These are phyloP conservation scores for Steinernema scapterisci DNA, from an alignment of 2,888 invertebrate genomes.

Conservation along the genomic window DNA sequence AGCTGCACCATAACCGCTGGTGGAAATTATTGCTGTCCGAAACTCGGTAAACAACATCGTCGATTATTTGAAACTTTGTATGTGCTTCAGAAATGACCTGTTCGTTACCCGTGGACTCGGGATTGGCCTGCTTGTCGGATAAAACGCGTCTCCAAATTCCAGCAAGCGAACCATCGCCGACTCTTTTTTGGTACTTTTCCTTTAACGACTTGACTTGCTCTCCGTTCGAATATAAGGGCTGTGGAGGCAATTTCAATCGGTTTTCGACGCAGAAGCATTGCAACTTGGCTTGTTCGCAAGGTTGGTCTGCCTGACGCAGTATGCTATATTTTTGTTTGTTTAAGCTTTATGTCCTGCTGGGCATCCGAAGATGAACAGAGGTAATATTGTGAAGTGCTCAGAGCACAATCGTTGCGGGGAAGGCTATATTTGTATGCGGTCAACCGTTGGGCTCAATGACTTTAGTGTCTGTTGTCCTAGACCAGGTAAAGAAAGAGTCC, in stretches of 20 bases:
- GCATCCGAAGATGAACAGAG: constrained; percentile 38
- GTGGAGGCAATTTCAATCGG: constrained; percentile 39
- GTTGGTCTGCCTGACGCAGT: neutral
- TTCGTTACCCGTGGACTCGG: constrained; percentile 34
- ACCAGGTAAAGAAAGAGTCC: constrained; percentile 21
- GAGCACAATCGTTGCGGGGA: constrained; percentile 25
- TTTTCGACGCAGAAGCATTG: constrained; percentile 37
- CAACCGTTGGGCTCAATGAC: constrained; percentile 3
- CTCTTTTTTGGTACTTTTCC: constrained; percentile 35
- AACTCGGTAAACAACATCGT: constrained; percentile 23
- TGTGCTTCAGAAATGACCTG: constrained; percentile 37
- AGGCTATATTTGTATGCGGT: constrained; percentile 29
- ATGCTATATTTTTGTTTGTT: constrained; percentile 19
- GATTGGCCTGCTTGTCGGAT: neutral
- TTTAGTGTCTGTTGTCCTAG: constrained; percentile 35
- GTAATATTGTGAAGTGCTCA: constrained; percentile 29
- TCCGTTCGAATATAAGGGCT: constrained; percentile 38
- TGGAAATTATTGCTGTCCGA: constrained; percentile 42
- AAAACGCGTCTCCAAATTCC: neutral
- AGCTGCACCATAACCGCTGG: constrained; percentile 34
- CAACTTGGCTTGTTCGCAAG: neutral
- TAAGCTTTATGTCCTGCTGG: constrained; percentile 36
- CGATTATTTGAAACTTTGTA: neutral
- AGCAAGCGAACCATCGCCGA: neutral
- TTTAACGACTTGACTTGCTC: constrained; percentile 31